phyloP scores from a whole-genome alignment of 2,888 invertebrate genomes.

The Lordiphosa andalusiaca region DNA sequence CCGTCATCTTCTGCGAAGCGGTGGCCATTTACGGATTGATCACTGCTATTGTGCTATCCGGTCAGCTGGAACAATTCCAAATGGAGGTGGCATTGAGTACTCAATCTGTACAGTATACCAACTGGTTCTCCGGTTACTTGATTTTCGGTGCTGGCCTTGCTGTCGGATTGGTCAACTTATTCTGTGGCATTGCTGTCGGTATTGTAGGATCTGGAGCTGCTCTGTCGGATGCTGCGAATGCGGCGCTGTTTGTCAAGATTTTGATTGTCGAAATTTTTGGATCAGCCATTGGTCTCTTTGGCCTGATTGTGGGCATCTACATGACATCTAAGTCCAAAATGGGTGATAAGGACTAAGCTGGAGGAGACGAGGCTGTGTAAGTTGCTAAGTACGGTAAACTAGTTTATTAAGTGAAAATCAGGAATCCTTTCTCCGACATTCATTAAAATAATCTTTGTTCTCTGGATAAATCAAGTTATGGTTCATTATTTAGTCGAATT shows the following conservation, averaged over 20 bases:
- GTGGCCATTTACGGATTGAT: constrained; percentile 99
- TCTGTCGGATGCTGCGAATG: constrained; percentile 97
- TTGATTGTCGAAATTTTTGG: constrained; percentile 99
- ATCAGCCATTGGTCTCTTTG: constrained; percentile 99
- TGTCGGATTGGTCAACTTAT: constrained; percentile 96
- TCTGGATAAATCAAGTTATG: too few relatives aligned
- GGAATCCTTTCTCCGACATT: too few relatives aligned
- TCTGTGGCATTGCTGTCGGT: constrained; percentile 96
- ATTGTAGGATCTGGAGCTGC: constrained; percentile 99
- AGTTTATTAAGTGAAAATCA: too few relatives aligned
- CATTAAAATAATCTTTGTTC: too few relatives aligned
- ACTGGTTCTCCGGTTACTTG: constrained; percentile 93
- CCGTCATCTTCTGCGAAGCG: constrained; percentile 99
- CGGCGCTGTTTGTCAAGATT: constrained; percentile 97
- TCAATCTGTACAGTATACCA: constrained; percentile 82
- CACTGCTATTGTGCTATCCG: constrained; percentile 97
- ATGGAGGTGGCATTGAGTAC: constrained; percentile 61
- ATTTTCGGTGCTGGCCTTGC: constrained; percentile 98
- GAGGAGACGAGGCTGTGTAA: too few relatives aligned
- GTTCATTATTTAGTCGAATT: too few relatives aligned
- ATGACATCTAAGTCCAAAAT: constrained; percentile 92
- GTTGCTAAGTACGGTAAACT: too few relatives aligned
- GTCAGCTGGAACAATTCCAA: constrained; percentile 84
- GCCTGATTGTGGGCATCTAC: constrained; percentile 98
- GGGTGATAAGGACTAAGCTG: constrained; percentile 83